Evolutionary conservation across 2,888 invertebrate genomes (phyloP).

Genomic region (Thera britannica): DNA sequence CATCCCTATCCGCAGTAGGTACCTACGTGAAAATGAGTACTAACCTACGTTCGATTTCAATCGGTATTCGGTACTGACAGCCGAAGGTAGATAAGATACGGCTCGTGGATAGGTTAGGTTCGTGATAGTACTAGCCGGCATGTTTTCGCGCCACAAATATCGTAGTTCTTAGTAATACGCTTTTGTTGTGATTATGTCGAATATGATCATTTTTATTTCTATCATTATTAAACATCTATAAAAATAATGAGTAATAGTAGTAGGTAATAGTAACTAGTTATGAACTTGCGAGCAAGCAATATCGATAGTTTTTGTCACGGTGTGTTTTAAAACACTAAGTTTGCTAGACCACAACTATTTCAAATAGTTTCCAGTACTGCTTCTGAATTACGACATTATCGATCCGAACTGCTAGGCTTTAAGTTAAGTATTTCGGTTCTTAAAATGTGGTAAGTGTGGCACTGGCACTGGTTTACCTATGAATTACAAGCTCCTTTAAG

Average conservation of each 20-base stretch:
- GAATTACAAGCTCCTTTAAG: constrained; percentile 67
- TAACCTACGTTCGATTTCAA: neutral
- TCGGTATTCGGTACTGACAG: neutral
- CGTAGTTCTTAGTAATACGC: neutral
- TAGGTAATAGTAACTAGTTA: no score
- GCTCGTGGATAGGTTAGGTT: neutral
- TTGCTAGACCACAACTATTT: no score
- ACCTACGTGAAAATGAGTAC: constrained; percentile 2
- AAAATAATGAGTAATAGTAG: no score
- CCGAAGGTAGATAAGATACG: constrained; percentile 12
- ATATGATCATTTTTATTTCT: neutral
- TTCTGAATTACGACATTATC: constrained; percentile 48
- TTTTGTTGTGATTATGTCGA: constrained; percentile 15
- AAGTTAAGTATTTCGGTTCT: constrained; percentile 31
- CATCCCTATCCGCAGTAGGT: constrained; percentile 7
- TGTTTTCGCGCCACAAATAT: constrained; percentile 13
- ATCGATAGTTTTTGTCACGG: no score
- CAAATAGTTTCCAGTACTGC: no score
- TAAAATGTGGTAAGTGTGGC: constrained; percentile 60
- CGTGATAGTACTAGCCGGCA: constrained; percentile 1
- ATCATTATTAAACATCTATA: no score
- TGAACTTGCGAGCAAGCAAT: no score
- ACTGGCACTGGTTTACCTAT: constrained; percentile 58
- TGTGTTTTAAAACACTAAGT: no score
- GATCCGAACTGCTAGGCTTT: constrained; percentile 46